Percentiles rank a stretch among this genome's conserved stretches.
Evolutionary conservation across 2,888 invertebrate genomes (phyloP).

Genomic region (Chrysodeixis includens): DNA sequence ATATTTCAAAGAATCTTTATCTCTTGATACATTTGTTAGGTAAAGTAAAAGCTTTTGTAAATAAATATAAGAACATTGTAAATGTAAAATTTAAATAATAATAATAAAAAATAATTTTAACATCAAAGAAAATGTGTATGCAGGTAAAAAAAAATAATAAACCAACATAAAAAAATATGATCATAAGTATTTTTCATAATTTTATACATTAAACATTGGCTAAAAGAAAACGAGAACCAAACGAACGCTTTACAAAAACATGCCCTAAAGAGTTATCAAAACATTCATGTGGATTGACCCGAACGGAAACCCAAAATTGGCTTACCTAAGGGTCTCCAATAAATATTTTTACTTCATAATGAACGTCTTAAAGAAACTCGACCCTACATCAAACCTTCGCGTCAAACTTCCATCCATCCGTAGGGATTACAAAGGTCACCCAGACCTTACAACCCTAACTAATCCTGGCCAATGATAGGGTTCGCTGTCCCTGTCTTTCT

Average conservation of each 20-base stretch:
- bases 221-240: too few species aligned
- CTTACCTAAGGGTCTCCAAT: conserved; percentile 20
- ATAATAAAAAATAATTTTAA: too few species aligned
- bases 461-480: conserved; percentile 62
- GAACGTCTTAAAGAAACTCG: conserved; percentile 33
- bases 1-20: conserved; percentile 53
- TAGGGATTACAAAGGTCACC: conserved; percentile 62
- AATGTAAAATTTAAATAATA: too few species aligned
- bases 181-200: too few species aligned
- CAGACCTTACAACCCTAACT: conserved; percentile 49
- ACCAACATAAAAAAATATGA: too few species aligned
- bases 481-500: conserved; percentile 48
- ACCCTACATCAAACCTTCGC: conserved; percentile 40
- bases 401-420: conserved; percentile 54
- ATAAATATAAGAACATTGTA: neutral
- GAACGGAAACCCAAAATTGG: conserved; percentile 30
- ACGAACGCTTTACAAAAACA: neutral
- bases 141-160: too few species aligned
- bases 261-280: neutral
- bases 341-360: conserved; percentile 27
- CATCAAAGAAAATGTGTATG: too few species aligned
- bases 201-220: too few species aligned
- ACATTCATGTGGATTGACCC: conserved; percentile 26
- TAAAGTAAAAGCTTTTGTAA: neutral
- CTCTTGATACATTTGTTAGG: conserved; percentile 7